phyloP scores from a whole-genome alignment of 1,140 invertebrate species.

The Bombus superbus region DNA sequence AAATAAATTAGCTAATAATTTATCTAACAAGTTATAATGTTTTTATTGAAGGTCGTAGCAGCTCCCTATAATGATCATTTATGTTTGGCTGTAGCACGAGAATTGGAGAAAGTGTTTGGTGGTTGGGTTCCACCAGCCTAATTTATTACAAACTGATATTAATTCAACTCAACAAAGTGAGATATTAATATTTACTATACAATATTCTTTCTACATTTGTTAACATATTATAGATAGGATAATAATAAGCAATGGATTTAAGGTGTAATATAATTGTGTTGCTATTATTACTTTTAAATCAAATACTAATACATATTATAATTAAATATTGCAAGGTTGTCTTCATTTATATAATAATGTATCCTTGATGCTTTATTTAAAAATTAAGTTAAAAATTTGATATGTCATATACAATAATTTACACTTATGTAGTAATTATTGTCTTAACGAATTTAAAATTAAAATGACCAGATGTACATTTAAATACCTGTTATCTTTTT shows the following conservation, averaged over 20 bases:
- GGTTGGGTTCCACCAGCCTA: slow-evolving; percentile 89
- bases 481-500: too few relatives aligned
- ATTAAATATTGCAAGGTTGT: too few relatives aligned
- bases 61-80: slow-evolving; percentile 90
- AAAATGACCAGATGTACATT: too few relatives aligned
- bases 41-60: slow-evolving; percentile 86
- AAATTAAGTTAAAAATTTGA: too few relatives aligned
- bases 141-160: neutral
- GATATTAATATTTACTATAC: neutral
- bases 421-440: too few relatives aligned
- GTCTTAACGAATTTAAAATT: too few relatives aligned
- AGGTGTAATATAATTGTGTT: neutral
- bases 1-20: neutral
- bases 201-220: neutral
- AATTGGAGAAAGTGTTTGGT: slow-evolving; percentile 91
- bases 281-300: neutral
- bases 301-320: neutral
- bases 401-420: too few relatives aligned
- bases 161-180: neutral
- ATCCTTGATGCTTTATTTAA: too few relatives aligned
- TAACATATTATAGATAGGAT: neutral
- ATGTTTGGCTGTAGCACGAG: slow-evolving; percentile 91
- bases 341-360: too few relatives aligned
- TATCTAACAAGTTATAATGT: slow-evolving; percentile 3
- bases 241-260: neutral